Conservation (phyloP, 1,140 invertebrate species). For the Drosophila virilis region DNA sequence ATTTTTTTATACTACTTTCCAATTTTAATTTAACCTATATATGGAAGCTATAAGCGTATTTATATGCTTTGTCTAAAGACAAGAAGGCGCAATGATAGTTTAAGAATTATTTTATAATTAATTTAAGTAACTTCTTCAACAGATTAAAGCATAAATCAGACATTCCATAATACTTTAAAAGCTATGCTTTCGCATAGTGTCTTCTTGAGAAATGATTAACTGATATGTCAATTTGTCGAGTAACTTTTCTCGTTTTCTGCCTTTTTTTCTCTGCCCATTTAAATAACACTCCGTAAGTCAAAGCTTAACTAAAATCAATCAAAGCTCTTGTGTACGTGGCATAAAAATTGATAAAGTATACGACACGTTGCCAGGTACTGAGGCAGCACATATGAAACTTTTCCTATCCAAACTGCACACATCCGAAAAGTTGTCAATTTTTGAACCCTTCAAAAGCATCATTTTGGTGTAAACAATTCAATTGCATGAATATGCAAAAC, state of each 20-base stretch:
- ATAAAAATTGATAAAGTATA: constrained; percentile 63
- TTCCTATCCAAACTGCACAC: constrained; percentile 8
- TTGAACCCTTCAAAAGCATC: constrained; percentile 59
- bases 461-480: constrained; percentile 73
- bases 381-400: constrained; percentile 49
- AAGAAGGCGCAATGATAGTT: no score
- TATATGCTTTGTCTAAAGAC: no score
- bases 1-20: background rate
- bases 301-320: constrained; percentile 58
- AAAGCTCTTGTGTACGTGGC: constrained; percentile 40
- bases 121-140: no score
- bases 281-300: background rate
- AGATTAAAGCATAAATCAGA: no score
- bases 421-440: constrained; percentile 41
- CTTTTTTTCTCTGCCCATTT: background rate
- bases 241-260: background rate
- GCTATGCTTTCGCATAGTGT: no score
- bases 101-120: no score
- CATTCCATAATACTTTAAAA: no score
- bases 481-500: constrained; percentile 69
- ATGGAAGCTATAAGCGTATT: no score
- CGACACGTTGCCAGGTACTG: constrained; percentile 45
- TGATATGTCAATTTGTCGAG: constrained; percentile 43
- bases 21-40: no score
- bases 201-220: background rate